Evolutionary conservation across 2,797 vertebrate species (phyloP), one percentile per base, ranked within the genome.

Genomic region (Melopsittacus undulatus): DNA sequence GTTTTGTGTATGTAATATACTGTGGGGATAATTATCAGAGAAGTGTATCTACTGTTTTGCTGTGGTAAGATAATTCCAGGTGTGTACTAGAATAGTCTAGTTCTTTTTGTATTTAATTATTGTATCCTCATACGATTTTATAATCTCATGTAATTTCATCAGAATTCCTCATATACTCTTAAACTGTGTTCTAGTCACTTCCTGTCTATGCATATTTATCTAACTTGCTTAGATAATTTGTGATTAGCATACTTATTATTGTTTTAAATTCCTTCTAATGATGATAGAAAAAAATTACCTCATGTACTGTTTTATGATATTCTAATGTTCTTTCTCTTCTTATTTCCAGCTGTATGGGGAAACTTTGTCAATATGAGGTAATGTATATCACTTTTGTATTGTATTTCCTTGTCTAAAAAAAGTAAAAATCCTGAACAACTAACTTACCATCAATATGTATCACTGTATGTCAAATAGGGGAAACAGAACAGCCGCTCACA

Each of bases 331-430:
- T 96, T 51, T 92, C 26, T 89, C 8, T 72, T 83, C 84, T 94
- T 98, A 20, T 97, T 91, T 98, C 18, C 97, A 99, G 99, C 99
- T 98, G 99, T 99, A 88, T 99, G 99, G 99, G 99, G 99, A 97
- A 99, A 99, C 92, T 99, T 99, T 76, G 98, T 99, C 72, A 99
- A 98, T 95, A 99, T 99, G 98, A 99, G 99, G 99, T 99, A 99
- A 98, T 17, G 77, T 93, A 86, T 95, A 89, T 56, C 38, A 24
- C 79, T 92, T 96, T 92, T 68, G 3, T 72, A 36, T 83, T 68
- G 10, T 78, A 48, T 76, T 29, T 83, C 30, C 30, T 61, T 84
- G 49, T 22, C 5, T 78, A 40, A 84, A 82, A 46, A 79, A 70
- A 76, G 57, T 21, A 13, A 6, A 34, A 56, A 22, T 5, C 14